Base-by-base conservation (phyloP, 2,888 invertebrate species). In the Cacoxenus indagator region DNA sequence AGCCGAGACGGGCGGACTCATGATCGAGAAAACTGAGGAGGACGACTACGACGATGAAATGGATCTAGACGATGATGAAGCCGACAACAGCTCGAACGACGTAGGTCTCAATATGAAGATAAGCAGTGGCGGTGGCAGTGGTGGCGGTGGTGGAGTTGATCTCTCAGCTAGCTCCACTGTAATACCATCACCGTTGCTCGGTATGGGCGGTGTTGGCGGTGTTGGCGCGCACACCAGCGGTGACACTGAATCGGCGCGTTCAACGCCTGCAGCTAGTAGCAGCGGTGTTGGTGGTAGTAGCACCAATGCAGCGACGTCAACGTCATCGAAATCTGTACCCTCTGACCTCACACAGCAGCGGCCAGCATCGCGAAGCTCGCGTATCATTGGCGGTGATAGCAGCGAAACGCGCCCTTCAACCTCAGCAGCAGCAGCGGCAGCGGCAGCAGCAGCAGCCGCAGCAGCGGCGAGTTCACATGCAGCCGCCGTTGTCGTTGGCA, bases 101-200 rank as follows among this genome's bases (percentile, higher is more conserved):
- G 76, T 91, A 84, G 91, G 91, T 89, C 87, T 92, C 83, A 91
- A 92, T 81, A 91, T 92, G 91, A 91, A 91, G 64, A 90, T 92
- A 81, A 90, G 70, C 73, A 45, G 74, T 73, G 72, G 77, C 73
- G 68, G 78, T 73, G 22, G 71, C 73, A 72, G 77, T 73, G 69
- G 78, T 73, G 19, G 70, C 73, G 54, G 73, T 89, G 77, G 73
- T 72, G 76, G 85, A 75, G 75, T 80, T 51, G 77, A 82, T 73
- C 73, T 78, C 75, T 76, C 86, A 83, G 79, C 87, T 84, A 73
- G 84, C 89, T 80, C 81, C 71, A 82, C 78, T 48, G 88, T 88
- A 31, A 79, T 81, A 71, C 80, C 83, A 69, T 81, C 81, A 62
- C 81, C 78, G 66, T 74, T 75, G 51, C 51, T 51, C 22, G 51